Percentiles rank a stretch among this genome's conserved stretches.
Conservation (phyloP, 2,797 vertebrate species). For the Helicolenus hilgendorfi region DNA sequence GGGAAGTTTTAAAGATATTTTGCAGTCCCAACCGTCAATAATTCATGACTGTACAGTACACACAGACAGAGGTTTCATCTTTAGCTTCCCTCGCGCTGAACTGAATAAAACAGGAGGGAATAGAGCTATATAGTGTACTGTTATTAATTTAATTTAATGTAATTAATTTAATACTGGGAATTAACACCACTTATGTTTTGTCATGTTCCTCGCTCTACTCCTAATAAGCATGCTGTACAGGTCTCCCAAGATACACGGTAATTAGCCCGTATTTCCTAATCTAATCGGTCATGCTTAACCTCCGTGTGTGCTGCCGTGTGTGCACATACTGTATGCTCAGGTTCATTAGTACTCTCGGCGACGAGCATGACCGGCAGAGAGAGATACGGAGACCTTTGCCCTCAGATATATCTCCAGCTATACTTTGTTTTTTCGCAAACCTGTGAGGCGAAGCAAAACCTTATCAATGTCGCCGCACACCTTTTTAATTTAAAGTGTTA, state of each 20-base stretch:
- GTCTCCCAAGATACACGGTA: constrained; percentile 79
- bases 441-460: constrained; percentile 16
- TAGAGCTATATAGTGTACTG: not conserved
- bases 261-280: constrained; percentile 82
- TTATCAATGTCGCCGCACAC: constrained; percentile 18
- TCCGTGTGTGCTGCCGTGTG: constrained; percentile 16
- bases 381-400: constrained; percentile 63
- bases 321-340: constrained; percentile 3
- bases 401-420: constrained; percentile 45
- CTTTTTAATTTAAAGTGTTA: constrained; percentile 28
- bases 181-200: constrained; percentile 61
- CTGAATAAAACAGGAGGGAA: constrained; percentile 27
- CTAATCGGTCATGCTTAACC: constrained; percentile 80
- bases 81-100: constrained; percentile 14
- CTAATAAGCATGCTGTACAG: constrained; percentile 70
- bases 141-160: constrained; percentile 10
- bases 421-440: constrained; percentile 34
- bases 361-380: constrained; percentile 37
- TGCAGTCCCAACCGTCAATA: constrained; percentile 28
- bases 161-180: constrained; percentile 45
- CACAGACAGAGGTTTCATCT: constrained; percentile 29
- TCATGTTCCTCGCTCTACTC: constrained; percentile 41
- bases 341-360: constrained; percentile 63
- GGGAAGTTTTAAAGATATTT: constrained; percentile 9
- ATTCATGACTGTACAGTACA: constrained; percentile 32